Evolutionary conservation across 2,113 vertebrate genomes (phyloP).

Genomic region (Varanus salvator): DNA sequence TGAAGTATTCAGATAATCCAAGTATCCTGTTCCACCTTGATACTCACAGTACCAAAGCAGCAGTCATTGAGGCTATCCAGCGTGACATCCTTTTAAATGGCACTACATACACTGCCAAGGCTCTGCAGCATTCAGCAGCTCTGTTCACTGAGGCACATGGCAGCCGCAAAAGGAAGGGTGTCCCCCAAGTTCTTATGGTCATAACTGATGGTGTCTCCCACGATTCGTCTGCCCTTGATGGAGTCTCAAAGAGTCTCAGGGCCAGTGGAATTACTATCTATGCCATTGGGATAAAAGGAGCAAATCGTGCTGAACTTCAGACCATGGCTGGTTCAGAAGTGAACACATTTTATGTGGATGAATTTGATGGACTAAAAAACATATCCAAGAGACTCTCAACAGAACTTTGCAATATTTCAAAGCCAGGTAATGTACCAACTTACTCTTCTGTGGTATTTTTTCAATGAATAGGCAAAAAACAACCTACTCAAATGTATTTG

Average conservation of each 20-base stretch:
- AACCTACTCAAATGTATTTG: background rate
- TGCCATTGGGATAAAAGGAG: slow-evolving; percentile 67
- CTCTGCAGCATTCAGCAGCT: slow-evolving; percentile 60
- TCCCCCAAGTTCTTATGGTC: slow-evolving; percentile 76
- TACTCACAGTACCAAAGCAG: slow-evolving; percentile 28
- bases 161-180: slow-evolving; percentile 60
- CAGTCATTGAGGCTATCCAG: slow-evolving; percentile 54
- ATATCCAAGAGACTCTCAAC: slow-evolving; percentile 63
- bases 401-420: slow-evolving; percentile 63
- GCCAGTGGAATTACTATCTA: slow-evolving; percentile 64
- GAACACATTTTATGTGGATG: slow-evolving; percentile 70
- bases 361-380: slow-evolving; percentile 68
- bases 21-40: slow-evolving; percentile 65
- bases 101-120: slow-evolving; percentile 61
- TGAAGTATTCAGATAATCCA: slow-evolving; percentile 68
- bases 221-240: slow-evolving; percentile 45
- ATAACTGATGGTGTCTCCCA: slow-evolving; percentile 74
- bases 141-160: slow-evolving; percentile 64
- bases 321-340: slow-evolving; percentile 70
- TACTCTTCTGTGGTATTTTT: background rate
- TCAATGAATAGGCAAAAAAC: background rate
- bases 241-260: slow-evolving; percentile 57
- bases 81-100: slow-evolving; percentile 30
- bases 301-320: slow-evolving; percentile 61
- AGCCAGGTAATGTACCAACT: slow-evolving; percentile 56